Evolutionary conservation across 2,888 invertebrate species (phyloP), one percentile per base, ranked within the genome.

Genomic region (Agapetus fuscipes): DNA sequence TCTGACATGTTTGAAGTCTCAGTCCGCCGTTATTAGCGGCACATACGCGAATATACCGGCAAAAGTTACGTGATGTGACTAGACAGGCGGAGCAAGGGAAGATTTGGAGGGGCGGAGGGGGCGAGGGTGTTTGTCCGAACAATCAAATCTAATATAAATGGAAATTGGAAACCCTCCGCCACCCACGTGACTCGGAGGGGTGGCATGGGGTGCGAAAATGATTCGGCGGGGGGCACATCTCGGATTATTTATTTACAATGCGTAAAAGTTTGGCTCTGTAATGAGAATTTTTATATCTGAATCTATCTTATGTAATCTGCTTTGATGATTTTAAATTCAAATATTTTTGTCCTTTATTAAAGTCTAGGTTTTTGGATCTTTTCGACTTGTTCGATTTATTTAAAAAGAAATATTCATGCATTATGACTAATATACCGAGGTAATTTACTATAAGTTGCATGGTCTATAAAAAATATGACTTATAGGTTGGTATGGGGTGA

Each of bases 81-180:
- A 37, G 46, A 46, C 46, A 39, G 36, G 36, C 40, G 34, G 24
- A n/a, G 32, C n/a, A n/a, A n/a, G n/a, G n/a, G n/a, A n/a, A n/a
- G n/a, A n/a, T n/a, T n/a, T n/a, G 13, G 30, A 30, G 26, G 26
- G 16, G 30, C 20, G 32, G 25, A 29, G 12, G 34, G 28, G 17
- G 14, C 13, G 25, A 28, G 37, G 34, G 35, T 46, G 38, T 41
- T 43, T 46, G 46, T 43, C 44, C 44, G 43, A 43, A 47, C 46
- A 47, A 47, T 47, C 46, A 47, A 47, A 47, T 47, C 43, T 47
- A 47, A 47, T 47, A 47, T 47, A 47, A 47, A 47, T 47, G 46
- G 43, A 47, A 47, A 47, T 47, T 41, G 30, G 41, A 47, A 41
- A 40, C 46, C 40, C 43, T 42, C 16, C 30, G 13, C 12, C 4